These are phyloP conservation scores for Lophius piscatorius DNA, from an alignment of 2,113 vertebrate genomes.

Conservation along the genomic window DNA sequence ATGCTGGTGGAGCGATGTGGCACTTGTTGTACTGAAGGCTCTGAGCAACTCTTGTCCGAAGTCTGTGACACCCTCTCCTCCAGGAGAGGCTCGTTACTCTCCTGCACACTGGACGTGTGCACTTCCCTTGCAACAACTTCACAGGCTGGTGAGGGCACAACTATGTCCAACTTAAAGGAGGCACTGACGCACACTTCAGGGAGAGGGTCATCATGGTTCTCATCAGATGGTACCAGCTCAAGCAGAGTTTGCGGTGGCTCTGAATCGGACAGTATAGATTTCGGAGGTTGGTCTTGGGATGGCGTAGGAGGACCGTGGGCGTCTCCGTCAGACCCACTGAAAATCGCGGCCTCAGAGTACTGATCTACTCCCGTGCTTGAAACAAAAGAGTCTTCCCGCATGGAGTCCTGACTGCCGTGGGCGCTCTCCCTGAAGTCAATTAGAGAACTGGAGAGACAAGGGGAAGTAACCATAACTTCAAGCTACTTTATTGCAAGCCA, in stretches of 20 bases:
- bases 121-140: slow-evolving; percentile 15
- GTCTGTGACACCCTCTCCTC: not conserved
- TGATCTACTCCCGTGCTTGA: slow-evolving; percentile 63
- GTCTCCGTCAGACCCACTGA: slow-evolving; percentile 66
- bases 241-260: slow-evolving; percentile 1
- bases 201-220: slow-evolving; percentile 7
- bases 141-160: not conserved
- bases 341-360: slow-evolving; percentile 55
- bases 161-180: not conserved
- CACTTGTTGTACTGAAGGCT: not conserved
- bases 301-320: slow-evolving; percentile 8
- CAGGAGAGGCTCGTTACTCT: not conserved
- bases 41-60: not conserved
- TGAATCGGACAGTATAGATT: not conserved
- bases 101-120: not conserved
- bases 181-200: not conserved
- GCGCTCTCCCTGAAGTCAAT: slow-evolving; percentile 58
- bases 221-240: not conserved
- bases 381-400: slow-evolving; percentile 71
- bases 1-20: slow-evolving; percentile 37
- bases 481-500: not conserved
- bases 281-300: slow-evolving; percentile 2
- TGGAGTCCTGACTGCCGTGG: slow-evolving; percentile 77
- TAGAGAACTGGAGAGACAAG: slow-evolving; percentile 41
- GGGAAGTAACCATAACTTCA: no score